Base-by-base conservation (phyloP, 2,113 vertebrate species). In the Stegostoma tigrinum region DNA sequence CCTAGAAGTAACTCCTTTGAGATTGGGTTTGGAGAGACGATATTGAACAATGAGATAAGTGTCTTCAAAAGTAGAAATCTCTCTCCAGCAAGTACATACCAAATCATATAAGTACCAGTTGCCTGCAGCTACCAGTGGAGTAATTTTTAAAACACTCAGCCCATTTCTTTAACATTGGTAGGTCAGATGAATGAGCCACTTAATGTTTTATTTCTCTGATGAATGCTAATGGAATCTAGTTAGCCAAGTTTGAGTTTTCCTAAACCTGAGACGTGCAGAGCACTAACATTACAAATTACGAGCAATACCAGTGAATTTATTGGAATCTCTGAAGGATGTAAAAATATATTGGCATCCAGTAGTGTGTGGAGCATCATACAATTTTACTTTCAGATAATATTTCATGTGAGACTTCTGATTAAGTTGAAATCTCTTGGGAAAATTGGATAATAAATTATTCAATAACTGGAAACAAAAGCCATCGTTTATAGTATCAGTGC, bases 371-470 rank as follows among this genome's bases (percentile, higher is more conserved):
- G 21, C 38, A n/a, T 67, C 67, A 19, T 94, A 10, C 14, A 94
- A 38, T 21, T 38, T 38, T 5, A 67, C 42, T 67, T 94, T 67
- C n/a, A 38, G 19, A 67, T 66, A 23, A 48, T 67, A 42, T 94
- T 93, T 21, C 6, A 38, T 38, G 42, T 30, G 27, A 48, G 55
- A 15, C 52, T 38, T 38, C 0, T 66, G 64, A 6, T 52, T 38
- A 66, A 93, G 52, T 24, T 30, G 27, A 55, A 87, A 52, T 2
- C 42, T 87, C 45, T 87, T 87, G 85, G 42, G 23, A 52, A 87
- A 87, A 87, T 83, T 19, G 52, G 61, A 91, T 19, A 91, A 64
- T 91, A 91, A 64, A 91, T 66, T n/a, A 91, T 64, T 91, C 52
- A 91, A 38, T 91, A n/a, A 19, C 27, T 38, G 52, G 52, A 93